Percentiles rank a stretch among this genome's conserved stretches.
Evolutionary conservation across 2,113 vertebrate genomes (phyloP).

Genomic region (Octodon degus): DNA sequence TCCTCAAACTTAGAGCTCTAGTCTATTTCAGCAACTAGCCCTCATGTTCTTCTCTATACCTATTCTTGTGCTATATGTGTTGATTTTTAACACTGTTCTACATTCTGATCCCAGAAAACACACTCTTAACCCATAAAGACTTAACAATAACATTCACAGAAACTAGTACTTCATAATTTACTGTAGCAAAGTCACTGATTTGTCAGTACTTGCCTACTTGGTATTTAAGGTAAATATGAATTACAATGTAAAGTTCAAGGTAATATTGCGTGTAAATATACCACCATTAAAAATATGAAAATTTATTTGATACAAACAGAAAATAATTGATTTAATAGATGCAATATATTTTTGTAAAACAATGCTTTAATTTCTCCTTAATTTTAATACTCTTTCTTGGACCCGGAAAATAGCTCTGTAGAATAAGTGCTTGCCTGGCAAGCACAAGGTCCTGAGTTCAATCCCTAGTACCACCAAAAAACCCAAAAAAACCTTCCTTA

Average conservation of each 20-base stretch:
- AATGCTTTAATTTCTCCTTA: neutral
- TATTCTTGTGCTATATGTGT: neutral
- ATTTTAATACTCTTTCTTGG: neutral
- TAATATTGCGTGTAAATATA: neutral
- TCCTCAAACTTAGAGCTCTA: neutral
- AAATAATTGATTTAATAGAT: neutral
- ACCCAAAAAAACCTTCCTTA: neutral
- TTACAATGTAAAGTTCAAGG: neutral
- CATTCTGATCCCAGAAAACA: neutral
- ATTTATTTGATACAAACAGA: neutral
- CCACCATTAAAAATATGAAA: neutral
- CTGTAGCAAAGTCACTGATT: neutral
- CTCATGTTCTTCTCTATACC: neutral
- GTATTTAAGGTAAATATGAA: neutral
- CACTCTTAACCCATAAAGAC: neutral
- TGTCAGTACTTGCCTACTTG: neutral
- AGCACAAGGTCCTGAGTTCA: too few relatives aligned
- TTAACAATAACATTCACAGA: neutral
- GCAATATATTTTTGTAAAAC: neutral
- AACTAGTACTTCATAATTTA: neutral
- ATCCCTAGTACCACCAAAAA: too few relatives aligned
- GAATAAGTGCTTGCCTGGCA: too few relatives aligned
- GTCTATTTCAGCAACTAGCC: fast-evolving
- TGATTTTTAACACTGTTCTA: neutral
- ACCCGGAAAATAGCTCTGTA: too few relatives aligned